Conservation (phyloP, 1,140 invertebrate species). For the Pseudomyrmex cubaensis region DNA sequence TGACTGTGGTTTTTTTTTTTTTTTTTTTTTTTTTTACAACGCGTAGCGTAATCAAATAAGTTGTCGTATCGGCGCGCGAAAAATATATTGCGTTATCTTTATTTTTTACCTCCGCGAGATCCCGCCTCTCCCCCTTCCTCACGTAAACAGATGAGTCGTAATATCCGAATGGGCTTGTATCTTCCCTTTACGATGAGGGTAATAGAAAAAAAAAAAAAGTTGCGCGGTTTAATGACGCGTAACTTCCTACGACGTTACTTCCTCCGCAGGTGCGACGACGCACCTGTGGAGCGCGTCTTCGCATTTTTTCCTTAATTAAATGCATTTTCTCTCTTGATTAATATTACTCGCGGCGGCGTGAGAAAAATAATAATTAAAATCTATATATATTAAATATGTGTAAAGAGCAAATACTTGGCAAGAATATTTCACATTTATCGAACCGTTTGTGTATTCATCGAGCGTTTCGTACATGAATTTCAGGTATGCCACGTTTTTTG, state of each 20-base stretch:
- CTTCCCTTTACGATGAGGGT: neutral
- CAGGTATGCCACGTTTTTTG: neutral
- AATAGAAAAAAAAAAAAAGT: neutral
- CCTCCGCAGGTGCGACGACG: slow-evolving; percentile 30
- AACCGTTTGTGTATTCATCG: no score
- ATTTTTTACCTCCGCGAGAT: neutral
- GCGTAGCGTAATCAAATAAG: neutral
- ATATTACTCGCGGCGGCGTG: no score
- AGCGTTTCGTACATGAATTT: neutral
- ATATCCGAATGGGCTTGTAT: slow-evolving; percentile 32
- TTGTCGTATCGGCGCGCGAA: neutral
- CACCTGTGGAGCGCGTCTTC: neutral
- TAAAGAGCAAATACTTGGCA: neutral
- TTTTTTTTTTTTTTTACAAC: neutral
- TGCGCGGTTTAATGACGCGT: slow-evolving; percentile 40
- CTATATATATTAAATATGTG: neutral
- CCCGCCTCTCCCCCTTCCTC: no score
- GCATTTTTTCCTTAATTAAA: neutral
- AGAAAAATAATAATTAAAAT: neutral
- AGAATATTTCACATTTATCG: neutral
- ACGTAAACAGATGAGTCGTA: slow-evolving; percentile 20
- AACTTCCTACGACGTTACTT: slow-evolving; percentile 44
- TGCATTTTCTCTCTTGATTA: neutral
- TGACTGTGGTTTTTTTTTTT: slow-evolving; percentile 2
- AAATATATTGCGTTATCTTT: neutral